A percentile compares a stretch with the other conserved stretches of the same genome.
phyloP scores from a whole-genome alignment of 2,797 vertebrate genomes.

The Poeciliopsis paucimaculata region DNA sequence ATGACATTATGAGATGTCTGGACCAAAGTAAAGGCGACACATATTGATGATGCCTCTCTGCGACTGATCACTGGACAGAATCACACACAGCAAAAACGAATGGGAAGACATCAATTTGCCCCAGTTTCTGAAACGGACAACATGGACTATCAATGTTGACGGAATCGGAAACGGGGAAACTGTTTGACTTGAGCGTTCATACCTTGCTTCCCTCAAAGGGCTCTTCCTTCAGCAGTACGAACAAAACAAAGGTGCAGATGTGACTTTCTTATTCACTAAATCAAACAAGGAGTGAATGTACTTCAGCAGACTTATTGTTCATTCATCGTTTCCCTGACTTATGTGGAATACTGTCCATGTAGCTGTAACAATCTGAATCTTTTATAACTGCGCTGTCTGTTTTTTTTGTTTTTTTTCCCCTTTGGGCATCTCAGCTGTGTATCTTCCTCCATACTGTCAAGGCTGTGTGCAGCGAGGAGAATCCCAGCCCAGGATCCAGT shows the following conservation, averaged over 20 bases:
- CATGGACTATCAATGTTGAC: constrained; percentile 67
- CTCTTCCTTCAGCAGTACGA: constrained; percentile 83
- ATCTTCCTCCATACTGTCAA: constrained; percentile 44
- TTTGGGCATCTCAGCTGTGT: constrained; percentile 41
- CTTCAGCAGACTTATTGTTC: constrained; percentile 48
- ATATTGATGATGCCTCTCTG: constrained; percentile 56
- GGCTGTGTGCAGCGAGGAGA: constrained; percentile 48
- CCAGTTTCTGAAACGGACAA: constrained; percentile 53
- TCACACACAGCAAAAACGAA: constrained; percentile 62
- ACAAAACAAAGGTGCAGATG: constrained; percentile 61
- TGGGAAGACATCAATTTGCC: constrained; percentile 56
- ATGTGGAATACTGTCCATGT: constrained; percentile 42
- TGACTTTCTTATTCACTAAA: constrained; percentile 61
- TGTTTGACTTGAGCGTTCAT: constrained; percentile 62
- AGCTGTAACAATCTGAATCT: constrained; percentile 42
- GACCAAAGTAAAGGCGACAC: constrained; percentile 44
- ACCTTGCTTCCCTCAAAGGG: constrained; percentile 86
- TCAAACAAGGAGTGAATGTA: constrained; percentile 48
- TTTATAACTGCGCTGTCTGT: constrained; percentile 47
- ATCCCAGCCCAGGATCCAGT: constrained; percentile 43
- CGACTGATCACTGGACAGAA: constrained; percentile 51
- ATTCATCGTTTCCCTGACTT: constrained; percentile 49
- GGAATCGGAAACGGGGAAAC: constrained; percentile 52
- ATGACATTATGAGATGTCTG: constrained; percentile 66
- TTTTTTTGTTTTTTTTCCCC: constrained; percentile 48